Percentiles rank a stretch among this genome's conserved stretches.
Conservation (phyloP, 1,140 invertebrate genomes). For the Doryteuthis pealeii region DNA sequence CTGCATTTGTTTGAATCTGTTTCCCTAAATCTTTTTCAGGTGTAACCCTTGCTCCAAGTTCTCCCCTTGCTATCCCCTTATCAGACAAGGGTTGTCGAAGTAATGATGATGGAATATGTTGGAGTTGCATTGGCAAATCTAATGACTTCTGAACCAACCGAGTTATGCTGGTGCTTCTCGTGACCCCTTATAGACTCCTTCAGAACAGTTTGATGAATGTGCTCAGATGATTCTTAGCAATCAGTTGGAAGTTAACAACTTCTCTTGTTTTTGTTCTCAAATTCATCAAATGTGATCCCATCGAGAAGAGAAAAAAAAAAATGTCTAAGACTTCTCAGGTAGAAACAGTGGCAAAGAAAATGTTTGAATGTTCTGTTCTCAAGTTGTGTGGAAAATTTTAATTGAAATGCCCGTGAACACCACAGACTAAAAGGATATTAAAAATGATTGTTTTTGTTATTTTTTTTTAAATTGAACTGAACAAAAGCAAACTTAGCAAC, state of each 20-base stretch:
- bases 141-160: constrained; percentile 42
- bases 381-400: too few species aligned
- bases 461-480: too few species aligned
- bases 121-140: constrained; percentile 51
- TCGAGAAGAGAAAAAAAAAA: background rate
- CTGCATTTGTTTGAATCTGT: background rate
- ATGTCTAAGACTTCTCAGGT: background rate
- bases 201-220: constrained; percentile 56
- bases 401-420: too few species aligned
- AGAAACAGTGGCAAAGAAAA: background rate
- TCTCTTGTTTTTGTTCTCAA: constrained; percentile 12
- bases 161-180: constrained; percentile 47
- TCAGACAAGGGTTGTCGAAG: constrained; percentile 21
- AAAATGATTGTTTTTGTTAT: too few species aligned
- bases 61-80: constrained; percentile 16
- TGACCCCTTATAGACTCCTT: constrained; percentile 51
- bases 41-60: constrained; percentile 13
- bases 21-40: constrained; percentile 21
- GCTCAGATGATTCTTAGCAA: constrained; percentile 51
- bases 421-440: too few species aligned
- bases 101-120: constrained; percentile 62
- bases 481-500: too few species aligned
- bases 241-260: background rate
- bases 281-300: constrained; percentile 8
- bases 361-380: too few species aligned